Evolutionary conservation across 2,797 vertebrate species (phyloP).

Genomic region (Pantherophis alleghaniensis): DNA sequence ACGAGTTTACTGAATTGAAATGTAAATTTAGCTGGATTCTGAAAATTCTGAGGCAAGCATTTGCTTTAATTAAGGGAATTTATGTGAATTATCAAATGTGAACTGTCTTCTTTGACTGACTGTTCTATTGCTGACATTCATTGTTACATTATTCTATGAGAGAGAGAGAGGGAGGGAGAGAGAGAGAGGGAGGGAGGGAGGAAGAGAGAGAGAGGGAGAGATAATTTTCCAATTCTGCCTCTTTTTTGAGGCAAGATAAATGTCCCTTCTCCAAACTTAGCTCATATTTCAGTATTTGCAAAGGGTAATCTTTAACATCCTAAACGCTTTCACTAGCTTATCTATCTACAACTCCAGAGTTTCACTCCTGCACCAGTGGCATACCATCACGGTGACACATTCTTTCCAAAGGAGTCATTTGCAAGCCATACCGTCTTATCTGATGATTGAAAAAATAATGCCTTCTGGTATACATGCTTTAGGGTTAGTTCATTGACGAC

Average conservation of each 20-base stretch:
- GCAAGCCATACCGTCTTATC: background rate
- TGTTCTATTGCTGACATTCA: background rate
- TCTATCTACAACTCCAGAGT: background rate
- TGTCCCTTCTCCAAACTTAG: background rate
- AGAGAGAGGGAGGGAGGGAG: too few species aligned
- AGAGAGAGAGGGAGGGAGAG: background rate
- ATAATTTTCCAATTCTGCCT: background rate
- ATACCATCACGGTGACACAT: background rate
- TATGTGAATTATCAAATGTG: background rate
- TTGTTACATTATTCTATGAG: background rate
- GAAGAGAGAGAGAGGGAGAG: background rate
- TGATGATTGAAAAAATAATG: background rate
- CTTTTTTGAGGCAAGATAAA: background rate
- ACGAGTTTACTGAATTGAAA: background rate
- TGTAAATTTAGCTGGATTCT: accelerated
- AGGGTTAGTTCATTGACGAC: background rate
- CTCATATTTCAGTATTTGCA: background rate
- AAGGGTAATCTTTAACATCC: background rate
- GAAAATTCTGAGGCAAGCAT: background rate
- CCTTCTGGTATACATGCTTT: background rate
- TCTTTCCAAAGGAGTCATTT: background rate
- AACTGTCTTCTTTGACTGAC: background rate
- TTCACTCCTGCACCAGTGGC: background rate
- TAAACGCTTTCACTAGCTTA: background rate
- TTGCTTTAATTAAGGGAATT: background rate